Evolutionary conservation across 1,140 invertebrate species (phyloP), one percentile per base, ranked within the genome.

Genomic region (Drosophila arizonae): DNA sequence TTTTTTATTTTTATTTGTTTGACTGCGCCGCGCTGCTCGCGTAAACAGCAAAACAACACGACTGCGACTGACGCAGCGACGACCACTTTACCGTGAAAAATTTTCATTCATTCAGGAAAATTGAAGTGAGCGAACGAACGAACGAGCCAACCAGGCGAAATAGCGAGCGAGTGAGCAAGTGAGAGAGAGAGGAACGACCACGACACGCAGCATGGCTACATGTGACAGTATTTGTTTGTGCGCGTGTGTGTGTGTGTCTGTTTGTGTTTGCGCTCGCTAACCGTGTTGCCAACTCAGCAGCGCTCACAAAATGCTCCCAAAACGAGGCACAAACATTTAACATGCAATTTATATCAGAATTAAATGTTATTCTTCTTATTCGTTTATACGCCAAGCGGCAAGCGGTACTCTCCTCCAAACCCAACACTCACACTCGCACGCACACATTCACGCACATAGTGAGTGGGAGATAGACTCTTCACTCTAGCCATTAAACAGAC

Each of bases 41-140:
- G 72, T 74, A 62, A 72, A 84, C 77, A 63, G 69, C 60, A 72
- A 79, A 71, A 81, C 71, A 76, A 73, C 58, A 76, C 76, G 69
- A 84, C 51, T 68, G 56, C 72, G 68, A 82, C 76, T 62, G 75
- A 64, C 69, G 61, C 72, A 66, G 78, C 79, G 85, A 67, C 69
- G 63, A 69, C 62, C 64, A 79, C 62, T 79, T 80, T 80, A 77
- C 85, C 84, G 84, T 88, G 84, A 88, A 88, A 88, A 88, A 79
- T 88, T 87, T 88, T 88, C 84, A 85, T 85, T 85, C 81, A 88
- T 88, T 88, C 85, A 88, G 80, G 84, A 88, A 88, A 88, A 88
- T 84, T 89, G 68, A 89, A 88, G 80, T 84, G 79, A 88, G 80
- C 68, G 65, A 72, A 17, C 50, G 41, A 30, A 46, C 54, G 46